These are phyloP conservation scores for Actinemys pallida DNA, from an alignment of 2,113 vertebrate species.

Conservation along the genomic window DNA sequence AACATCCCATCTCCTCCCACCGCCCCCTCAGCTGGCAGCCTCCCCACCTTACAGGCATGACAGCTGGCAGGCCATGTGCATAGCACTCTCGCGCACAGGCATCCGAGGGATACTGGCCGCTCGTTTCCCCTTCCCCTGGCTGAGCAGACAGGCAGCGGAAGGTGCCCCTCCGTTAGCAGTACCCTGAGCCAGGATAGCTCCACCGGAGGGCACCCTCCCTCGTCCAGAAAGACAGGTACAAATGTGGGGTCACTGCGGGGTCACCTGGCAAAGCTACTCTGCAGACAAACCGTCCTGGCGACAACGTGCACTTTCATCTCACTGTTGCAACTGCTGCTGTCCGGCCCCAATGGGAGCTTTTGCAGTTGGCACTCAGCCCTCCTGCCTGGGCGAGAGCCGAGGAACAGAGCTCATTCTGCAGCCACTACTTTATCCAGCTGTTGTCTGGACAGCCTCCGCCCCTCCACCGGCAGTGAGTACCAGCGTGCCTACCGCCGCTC, in stretches of 20 bases:
- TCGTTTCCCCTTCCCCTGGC: neutral
- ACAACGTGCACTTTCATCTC: neutral
- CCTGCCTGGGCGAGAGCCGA: neutral
- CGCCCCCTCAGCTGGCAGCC: neutral
- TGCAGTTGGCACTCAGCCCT: neutral
- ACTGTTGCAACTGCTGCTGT: neutral
- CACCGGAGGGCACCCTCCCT: neutral
- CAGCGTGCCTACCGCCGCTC: neutral
- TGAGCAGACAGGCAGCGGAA: fast-evolving
- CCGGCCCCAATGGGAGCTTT: neutral
- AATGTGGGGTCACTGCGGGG: neutral
- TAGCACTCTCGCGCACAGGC: fast-evolving
- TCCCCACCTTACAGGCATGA: neutral
- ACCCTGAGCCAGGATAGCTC: neutral
- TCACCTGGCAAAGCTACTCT: neutral
- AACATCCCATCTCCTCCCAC: constrained; percentile 44
- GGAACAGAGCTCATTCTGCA: neutral
- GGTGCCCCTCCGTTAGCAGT: neutral
- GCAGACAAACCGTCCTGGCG: neutral
- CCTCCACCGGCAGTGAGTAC: fast-evolving
- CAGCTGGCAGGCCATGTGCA: neutral
- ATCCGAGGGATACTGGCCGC: fast-evolving
- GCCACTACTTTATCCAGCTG: neutral
- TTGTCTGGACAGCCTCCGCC: neutral
- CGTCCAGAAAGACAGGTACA: neutral